phyloP scores from a whole-genome alignment of 2,797 vertebrate species.

The Columba guinea region DNA sequence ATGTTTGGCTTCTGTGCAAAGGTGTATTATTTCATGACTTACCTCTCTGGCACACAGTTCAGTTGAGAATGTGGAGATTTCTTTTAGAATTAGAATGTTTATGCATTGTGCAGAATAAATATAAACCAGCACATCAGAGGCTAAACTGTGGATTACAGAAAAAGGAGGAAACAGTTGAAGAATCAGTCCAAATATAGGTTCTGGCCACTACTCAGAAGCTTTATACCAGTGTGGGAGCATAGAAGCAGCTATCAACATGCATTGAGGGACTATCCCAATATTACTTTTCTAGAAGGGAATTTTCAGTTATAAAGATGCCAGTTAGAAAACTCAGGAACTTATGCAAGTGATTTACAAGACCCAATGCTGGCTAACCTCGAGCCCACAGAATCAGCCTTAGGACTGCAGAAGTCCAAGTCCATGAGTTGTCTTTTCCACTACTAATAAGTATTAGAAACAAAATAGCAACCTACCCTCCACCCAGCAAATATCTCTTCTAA shows the following conservation, averaged over 20 bases:
- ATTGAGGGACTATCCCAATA: background rate
- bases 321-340: background rate
- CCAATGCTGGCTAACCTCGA: background rate
- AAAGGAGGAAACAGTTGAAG: background rate
- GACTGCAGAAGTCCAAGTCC: background rate
- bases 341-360: background rate
- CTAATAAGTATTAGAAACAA: background rate
- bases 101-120: constrained; percentile 32
- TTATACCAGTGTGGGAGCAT: background rate
- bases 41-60: constrained; percentile 45
- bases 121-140: constrained; percentile 5
- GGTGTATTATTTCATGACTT: constrained; percentile 60
- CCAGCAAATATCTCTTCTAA: background rate
- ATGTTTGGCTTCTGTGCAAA: constrained; percentile 74
- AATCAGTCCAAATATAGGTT: background rate
- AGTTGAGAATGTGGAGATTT: constrained; percentile 41
- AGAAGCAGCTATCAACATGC: background rate
- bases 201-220: background rate
- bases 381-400: background rate
- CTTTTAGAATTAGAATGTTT: constrained; percentile 23
- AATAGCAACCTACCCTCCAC: background rate
- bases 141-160: background rate
- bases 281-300: background rate
- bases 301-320: background rate
- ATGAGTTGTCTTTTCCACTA: background rate